These are phyloP conservation scores for Hylomyscus alleni DNA, from an alignment of 2,797 vertebrate species.

Conservation along the genomic window DNA sequence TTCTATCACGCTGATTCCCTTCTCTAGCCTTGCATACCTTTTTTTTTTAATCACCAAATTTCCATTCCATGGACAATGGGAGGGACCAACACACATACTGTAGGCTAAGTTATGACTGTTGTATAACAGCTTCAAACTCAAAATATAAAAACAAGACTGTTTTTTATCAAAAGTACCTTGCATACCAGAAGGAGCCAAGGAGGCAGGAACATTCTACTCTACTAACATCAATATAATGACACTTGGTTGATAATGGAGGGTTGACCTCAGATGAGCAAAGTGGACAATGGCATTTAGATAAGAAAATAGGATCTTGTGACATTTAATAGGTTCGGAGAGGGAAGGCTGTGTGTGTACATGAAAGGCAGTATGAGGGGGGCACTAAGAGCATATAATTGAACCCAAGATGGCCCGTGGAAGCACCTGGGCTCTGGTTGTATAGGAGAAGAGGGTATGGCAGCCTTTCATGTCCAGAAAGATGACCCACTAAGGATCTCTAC, in stretches of 20 bases:
- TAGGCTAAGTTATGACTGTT: background rate
- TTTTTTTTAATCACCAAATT: background rate
- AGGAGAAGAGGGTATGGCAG: background rate
- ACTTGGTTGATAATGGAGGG: background rate
- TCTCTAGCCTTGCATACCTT: background rate
- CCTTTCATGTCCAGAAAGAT: background rate
- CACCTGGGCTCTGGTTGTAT: background rate
- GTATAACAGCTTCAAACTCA: constrained; percentile 1
- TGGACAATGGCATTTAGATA: background rate
- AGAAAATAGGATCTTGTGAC: background rate
- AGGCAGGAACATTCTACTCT: background rate
- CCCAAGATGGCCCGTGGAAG: background rate
- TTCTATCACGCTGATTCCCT: background rate
- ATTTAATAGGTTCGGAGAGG: background rate
- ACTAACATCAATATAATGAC: background rate
- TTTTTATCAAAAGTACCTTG: background rate
- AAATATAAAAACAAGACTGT: constrained; percentile 34
- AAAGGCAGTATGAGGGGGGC: background rate
- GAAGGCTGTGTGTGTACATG: background rate
- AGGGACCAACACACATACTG: background rate
- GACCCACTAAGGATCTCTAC: constrained; percentile 25
- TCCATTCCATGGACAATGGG: constrained; percentile 4
- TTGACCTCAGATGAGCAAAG: background rate
- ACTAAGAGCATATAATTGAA: background rate
- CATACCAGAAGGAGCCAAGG: background rate